These are phyloP conservation scores for Alca torda DNA, from an alignment of 2,797 vertebrate genomes.

Conservation along the genomic window DNA sequence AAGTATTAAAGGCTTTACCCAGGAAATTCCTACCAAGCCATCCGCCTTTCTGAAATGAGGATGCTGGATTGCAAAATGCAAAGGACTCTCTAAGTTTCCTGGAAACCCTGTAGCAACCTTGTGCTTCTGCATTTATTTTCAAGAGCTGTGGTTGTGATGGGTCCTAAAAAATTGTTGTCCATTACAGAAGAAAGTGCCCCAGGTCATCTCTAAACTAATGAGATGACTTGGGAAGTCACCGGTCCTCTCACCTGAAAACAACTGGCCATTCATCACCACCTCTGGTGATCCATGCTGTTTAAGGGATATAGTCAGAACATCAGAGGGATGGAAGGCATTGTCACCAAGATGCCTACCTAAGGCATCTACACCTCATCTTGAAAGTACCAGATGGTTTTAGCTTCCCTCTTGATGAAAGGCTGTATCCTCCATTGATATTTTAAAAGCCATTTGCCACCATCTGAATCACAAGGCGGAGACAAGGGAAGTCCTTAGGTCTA, in stretches of 20 bases:
- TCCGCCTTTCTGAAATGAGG: neutral
- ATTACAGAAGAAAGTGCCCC: neutral
- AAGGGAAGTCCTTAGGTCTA: neutral
- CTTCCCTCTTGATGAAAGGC: neutral
- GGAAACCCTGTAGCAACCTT: neutral
- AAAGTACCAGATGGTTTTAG: neutral
- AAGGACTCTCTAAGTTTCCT: neutral
- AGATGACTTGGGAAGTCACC: neutral
- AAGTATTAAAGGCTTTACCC: neutral
- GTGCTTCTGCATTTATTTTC: neutral
- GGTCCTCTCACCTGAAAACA: neutral
- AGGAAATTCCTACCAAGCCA: neutral
- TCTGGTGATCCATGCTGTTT: neutral
- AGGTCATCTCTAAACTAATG: neutral
- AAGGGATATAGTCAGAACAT: neutral
- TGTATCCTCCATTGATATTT: neutral
- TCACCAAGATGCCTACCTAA: neutral
- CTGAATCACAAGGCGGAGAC: neutral
- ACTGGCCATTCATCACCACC: neutral
- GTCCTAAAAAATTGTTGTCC: neutral
- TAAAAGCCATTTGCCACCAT: neutral
- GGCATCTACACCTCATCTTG: neutral
- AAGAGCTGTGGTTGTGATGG: neutral
- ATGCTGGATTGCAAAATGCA: neutral
- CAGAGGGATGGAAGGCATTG: rapidly evolving